Evolutionary conservation across 2,888 invertebrate species (phyloP), one percentile per base, ranked within the genome.

Genomic region (Tetranychus truncatus): DNA sequence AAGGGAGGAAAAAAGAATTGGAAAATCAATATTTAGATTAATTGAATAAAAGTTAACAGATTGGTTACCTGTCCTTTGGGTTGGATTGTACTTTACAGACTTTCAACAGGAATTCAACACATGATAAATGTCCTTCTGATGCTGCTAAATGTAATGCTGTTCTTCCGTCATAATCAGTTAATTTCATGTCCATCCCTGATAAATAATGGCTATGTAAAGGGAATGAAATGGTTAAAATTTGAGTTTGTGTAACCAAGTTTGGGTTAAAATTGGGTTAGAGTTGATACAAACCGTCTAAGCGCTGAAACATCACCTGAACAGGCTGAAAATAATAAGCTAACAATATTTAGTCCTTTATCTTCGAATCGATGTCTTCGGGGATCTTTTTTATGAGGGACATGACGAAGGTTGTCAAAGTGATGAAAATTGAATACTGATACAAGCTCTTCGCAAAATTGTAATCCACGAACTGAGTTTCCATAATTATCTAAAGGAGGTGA

Each of bases 111-210:
- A 95, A 96, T 82, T 91, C 88, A 0, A 95, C 92, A 81, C 92
- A 91, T 78, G 90, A 88, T 67, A 91, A 83, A 81, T 96, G 95
- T 0, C 96, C 96, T 83, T 97, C 96, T 9, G 95, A 91, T 0
- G 95, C 89, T 2, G 95, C 93, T 80, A 97, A 86, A 84, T 97
- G 96, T 72, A 97, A 85, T 1, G 97, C 95, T 1, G 95, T 95
- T 21, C 96, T 87, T 0, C 94, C 93, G 82, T 96, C 95, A 82
- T 96, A 96, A 84, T 96, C 95, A 15, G 92, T 88, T 78, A 92
- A 85, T 6, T 90, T 90, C 89, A 96, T 92, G 81, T 96, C 92
- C 89, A 93, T 91, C 67, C 94, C 95, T 73, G 92, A 92, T 72
- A 95, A 85, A 80, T 82, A 81, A 78, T 81, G 82, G 6, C 72